Base-by-base conservation (phyloP, 2,113 vertebrate species). In the Hystrix cristata region DNA sequence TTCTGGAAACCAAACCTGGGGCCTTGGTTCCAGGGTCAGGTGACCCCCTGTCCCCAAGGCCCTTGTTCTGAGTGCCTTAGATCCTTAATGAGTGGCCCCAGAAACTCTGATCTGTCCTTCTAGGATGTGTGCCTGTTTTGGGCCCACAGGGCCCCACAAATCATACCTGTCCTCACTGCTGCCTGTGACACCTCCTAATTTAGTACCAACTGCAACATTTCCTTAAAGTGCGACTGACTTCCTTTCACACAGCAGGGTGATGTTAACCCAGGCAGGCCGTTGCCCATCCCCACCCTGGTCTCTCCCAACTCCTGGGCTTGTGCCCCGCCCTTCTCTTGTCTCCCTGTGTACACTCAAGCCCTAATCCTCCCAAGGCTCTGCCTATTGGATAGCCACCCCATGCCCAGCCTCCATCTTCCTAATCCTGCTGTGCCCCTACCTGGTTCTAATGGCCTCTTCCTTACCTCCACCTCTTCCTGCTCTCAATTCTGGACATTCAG, bases 131-230 rank as follows among this genome's bases (percentile, higher is more conserved):
- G 96, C 55, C 81, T 97, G 88, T 97, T 97, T 93, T n/a, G 64
- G 89, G 88, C 84, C 85, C 90, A 76, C 60, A 89, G 91, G 72
- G 97, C 96, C 85, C 97, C 87, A 95, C 25, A 1, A 95, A 96
- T 97, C 94, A 79, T 96, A 97, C 93, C 96, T 95, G 92, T 96
- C 93, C 93, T 96, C 82, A 57, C 94, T 95, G 88, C 80, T 95
- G 95, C 88, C 94, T 96, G 69, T 96, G 88, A 97, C 96, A 97
- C 96, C 94, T 98, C 94, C 96, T 60, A 96, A 97, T 96, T 98
- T 95, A 95, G 97, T 97, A 97, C 85, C 65, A 93, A 84, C 94
- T 93, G 96, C 51, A 67, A 95, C 93, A 96, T 98, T 87, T 97
- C 46, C 94, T 96, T 96, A 96, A 97, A 82, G 80, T 96, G 98